These are phyloP conservation scores for Hippocampus guttulatus DNA, from an alignment of 2,113 vertebrate genomes.

Conservation along the genomic window DNA sequence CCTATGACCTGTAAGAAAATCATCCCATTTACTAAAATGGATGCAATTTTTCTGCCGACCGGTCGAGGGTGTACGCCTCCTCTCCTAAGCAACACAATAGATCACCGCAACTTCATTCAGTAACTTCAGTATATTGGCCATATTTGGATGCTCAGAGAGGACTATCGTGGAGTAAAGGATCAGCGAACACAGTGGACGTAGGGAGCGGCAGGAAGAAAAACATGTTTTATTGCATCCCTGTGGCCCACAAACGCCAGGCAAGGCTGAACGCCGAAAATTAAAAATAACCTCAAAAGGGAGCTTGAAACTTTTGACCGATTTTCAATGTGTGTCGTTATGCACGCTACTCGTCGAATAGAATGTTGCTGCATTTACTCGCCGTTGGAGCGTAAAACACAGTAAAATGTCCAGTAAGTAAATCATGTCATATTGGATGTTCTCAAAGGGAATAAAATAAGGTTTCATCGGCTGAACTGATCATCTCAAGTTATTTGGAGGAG, in stretches of 20 bases:
- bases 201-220: slow-evolving; percentile 21
- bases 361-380: no score
- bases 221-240: neutral
- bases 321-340: neutral
- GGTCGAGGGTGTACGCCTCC: neutral
- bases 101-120: neutral
- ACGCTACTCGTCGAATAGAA: no score
- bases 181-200: neutral
- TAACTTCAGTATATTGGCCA: neutral
- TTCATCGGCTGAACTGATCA: slow-evolving; percentile 10
- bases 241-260: slow-evolving; percentile 9
- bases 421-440: neutral
- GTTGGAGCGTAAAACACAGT: no score
- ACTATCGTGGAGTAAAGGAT: neutral
- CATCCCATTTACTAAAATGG: slow-evolving; percentile 3
- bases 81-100: neutral
- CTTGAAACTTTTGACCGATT: neutral
- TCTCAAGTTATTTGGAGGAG: slow-evolving; percentile 25
- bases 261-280: neutral
- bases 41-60: neutral
- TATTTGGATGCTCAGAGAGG: neutral
- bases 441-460: neutral
- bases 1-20: slow-evolving; percentile 78
- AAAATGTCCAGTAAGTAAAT: no score
- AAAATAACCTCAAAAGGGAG: neutral